Base-by-base conservation (phyloP, 2,797 vertebrate genomes). In the Antennarius maculatus region DNA sequence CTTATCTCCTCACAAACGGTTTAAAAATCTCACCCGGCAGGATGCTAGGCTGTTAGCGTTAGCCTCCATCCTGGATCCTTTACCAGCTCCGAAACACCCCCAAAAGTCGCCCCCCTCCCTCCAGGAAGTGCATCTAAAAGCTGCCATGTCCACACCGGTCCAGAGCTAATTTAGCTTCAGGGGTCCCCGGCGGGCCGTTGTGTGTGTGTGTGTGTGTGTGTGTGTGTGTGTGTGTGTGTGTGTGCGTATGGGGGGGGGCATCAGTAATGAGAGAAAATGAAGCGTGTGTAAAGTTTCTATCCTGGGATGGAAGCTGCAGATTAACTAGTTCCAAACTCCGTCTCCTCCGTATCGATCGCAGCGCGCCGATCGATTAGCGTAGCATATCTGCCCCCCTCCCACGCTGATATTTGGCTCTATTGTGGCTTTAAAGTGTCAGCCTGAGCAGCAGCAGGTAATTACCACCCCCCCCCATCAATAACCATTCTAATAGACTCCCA, bases 401-500 rank as follows among this genome's bases (percentile, higher is more conserved):
- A 64, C 57, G 23, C 47, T 31, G 61, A 63, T 63, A 54, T 52
- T 18, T 1, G 2, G 56, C 67, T 80, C 61, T 29, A 60, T 66
- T 73, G 80, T 73, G 65, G 60, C 76, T 69, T 72, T 75, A 51
- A 81, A 83, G 80, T 70, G 74, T 80, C 74, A 66, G 46, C 66
- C 57, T 63, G 76, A 84, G 15, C 77, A 58, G 78, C 66, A 41
- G 78, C 76, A 74, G 84, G 81, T 91, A 88, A 92, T 92, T 91
- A 91, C 85, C 57, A 66, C 71, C 76, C 74, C 76, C 74, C 74
- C 83, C 74, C 89, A 92, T 87, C 79, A 77, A 91, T 89, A 89
- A 88, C 84, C 75, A 70, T 82, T 83, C 89, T 86, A 90, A 91
- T 89, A 89, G 89, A 91, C 89, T 86, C 77, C 84, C 86, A 84